Evolutionary conservation across 2,797 vertebrate genomes (phyloP), one percentile per base, ranked within the genome.

Genomic region (Anniella stebbinsi): DNA sequence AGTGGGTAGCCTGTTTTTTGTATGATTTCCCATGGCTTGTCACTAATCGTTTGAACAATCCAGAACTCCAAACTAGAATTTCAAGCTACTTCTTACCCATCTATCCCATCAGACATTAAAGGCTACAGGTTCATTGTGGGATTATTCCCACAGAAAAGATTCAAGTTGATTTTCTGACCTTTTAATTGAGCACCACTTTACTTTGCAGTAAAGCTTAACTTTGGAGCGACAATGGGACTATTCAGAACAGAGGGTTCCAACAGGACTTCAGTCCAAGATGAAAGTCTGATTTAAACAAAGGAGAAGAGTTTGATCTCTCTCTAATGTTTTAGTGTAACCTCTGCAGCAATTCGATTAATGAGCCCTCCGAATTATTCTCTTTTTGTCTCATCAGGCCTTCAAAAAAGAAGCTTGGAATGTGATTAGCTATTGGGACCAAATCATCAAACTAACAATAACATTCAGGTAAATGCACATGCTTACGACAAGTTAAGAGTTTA

Each of bases 401-500:
- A 0, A 86, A 85, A 94, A 82, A 70, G 82, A 30, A 57, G 60
- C 91, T 83, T 92, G 48, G 87, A 92, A 90, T 87, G 92, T 87
- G 87, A 94, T 93, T 94, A 94, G 25, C 51, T 93, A 75, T 80
- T 90, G 88, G 86, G 84, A 89, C 89, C 92, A 88, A 95, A 92
- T 1, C 67, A 80, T 0, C 0, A 87, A 93, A 90, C 73, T 92
- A 89, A 87, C 86, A 93, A 92, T 93, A 92, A 93, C 60, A 87
- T 91, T 90, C 93, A 95, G 90, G 93, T 94, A 87, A 92, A 85
- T 38, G 87, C 0, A 0, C 12, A 78, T 11, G 70, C 75, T 92
- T 89, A 84, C 73, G 93, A 87, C 93, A 94, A 94, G 89, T 87
- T 70, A 95, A 91, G 70, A 92, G 90, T 92, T 93, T 88, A 8